These are phyloP conservation scores for Dynastes tityus DNA, from an alignment of 2,888 invertebrate genomes.

Conservation along the genomic window DNA sequence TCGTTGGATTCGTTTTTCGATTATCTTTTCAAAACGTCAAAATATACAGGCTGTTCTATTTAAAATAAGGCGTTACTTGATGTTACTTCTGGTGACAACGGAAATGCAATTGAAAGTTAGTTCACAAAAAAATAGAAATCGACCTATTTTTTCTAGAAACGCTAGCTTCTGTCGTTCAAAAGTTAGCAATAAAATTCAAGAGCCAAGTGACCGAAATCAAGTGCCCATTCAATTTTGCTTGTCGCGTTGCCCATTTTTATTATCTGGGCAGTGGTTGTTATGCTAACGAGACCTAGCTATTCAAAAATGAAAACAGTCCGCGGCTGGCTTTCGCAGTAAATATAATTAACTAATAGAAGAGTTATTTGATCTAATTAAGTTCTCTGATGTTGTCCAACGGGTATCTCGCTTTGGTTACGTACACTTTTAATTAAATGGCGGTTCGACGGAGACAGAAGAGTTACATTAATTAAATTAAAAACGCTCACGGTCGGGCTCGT, in stretches of 20 bases:
- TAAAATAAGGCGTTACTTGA: too few species aligned
- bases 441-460: not conserved
- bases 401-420: conserved; percentile 9
- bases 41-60: too few species aligned
- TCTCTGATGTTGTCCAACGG: conserved; percentile 19
- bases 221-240: not conserved
- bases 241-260: not conserved
- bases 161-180: too few species aligned
- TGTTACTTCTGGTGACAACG: too few species aligned
- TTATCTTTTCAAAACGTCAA: too few species aligned
- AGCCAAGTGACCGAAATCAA: not conserved
- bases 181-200: too few species aligned
- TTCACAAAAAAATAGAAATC: too few species aligned
- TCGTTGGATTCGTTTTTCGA: too few species aligned
- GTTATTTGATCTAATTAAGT: conserved; percentile 33
- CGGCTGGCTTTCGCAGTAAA: conserved; percentile 1
- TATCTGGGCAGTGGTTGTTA: not conserved
- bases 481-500: not conserved
- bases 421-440: conserved; percentile 30
- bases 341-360: conserved; percentile 36
- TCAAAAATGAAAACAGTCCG: not conserved
- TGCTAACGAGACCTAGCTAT: not conserved
- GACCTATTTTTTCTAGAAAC: too few species aligned
- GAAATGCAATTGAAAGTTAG: too few species aligned
- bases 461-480: conserved; percentile 42